phyloP scores from a whole-genome alignment of 2,797 vertebrate species.

The Clarias fuscus region DNA sequence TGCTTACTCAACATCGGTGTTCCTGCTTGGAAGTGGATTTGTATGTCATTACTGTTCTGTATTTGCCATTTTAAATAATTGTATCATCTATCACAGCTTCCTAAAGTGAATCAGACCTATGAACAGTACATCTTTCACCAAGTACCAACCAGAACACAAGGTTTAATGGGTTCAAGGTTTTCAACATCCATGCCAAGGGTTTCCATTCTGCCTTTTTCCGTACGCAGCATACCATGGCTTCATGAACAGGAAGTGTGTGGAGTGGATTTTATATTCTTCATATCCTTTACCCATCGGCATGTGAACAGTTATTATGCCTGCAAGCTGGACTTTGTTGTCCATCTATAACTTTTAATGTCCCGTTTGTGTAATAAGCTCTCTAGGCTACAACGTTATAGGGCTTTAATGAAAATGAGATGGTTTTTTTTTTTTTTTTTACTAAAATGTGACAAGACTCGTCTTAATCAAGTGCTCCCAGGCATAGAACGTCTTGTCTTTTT shows the following conservation, averaged over 20 bases:
- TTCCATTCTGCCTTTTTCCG: not conserved
- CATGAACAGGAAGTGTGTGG: slow-evolving; percentile 22
- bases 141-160: not conserved
- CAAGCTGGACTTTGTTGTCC: slow-evolving; percentile 33
- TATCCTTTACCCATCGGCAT: slow-evolving; percentile 33
- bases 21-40: not conserved
- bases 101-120: not conserved
- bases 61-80: not conserved
- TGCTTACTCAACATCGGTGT: not conserved
- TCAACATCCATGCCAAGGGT: not conserved
- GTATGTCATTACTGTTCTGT: not conserved
- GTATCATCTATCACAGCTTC: not conserved
- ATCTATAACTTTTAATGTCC: slow-evolving; percentile 22
- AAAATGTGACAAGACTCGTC: too few relatives aligned
- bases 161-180: slow-evolving; percentile 16
- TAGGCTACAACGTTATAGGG: not conserved
- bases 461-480: not conserved
- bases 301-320: slow-evolving; percentile 36
- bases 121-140: not conserved
- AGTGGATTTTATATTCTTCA: slow-evolving; percentile 40
- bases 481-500: not conserved
- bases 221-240: not conserved
- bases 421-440: not conserved
- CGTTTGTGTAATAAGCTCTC: not conserved
- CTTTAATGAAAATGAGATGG: slow-evolving; percentile 15